Evolutionary conservation across 2,888 invertebrate species (phyloP), one percentile per base, ranked within the genome.

Genomic region (Lepetodrilus schrolli): DNA sequence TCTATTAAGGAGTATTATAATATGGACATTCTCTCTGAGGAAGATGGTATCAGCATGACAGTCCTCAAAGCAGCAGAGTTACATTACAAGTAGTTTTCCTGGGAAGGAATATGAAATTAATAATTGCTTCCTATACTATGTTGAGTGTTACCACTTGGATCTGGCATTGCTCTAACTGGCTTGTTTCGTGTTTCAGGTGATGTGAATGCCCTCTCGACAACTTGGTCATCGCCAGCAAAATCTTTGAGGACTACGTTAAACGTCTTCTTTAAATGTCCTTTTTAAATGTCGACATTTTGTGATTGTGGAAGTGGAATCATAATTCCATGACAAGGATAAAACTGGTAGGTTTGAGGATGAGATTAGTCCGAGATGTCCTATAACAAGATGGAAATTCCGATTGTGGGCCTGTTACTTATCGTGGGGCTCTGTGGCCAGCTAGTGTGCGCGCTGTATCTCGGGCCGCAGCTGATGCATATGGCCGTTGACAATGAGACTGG

Each of bases 401-500:
- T 72, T 30, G 65, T 26, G 20, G 66, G 36, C 8, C 10, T 65
- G 47, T 36, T 66, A 23, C 26, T 72, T 13, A 47, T 72, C 47
- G 17, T 72, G 43, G 58, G 72, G 30, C 65, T 72, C 2, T 47
- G 37, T 13, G 47, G 58, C 48, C 37, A 66, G 30, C 34, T 66
- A 8, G 48, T 72, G 10, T 72, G 34, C 34, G 65, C 66, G 4
- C 17, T 65, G 13, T 77, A 77, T 66, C 65, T 81, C 23, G 77
- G 78, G 7, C 74, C 66, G n/a, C 75, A 75, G 47, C 74, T 82
- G 51, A 77, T 78, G 23, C 79, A 80, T 58, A 20, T 82, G 71
- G 74, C 74, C 7, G 38, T 82, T 20, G 78, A 80, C 74, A 76
- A 77, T n/a, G 50, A 74, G 26, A 77, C 80, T 5, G 78, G 78